phyloP scores from a whole-genome alignment of 2,888 invertebrate genomes.

The Blera fallax region DNA sequence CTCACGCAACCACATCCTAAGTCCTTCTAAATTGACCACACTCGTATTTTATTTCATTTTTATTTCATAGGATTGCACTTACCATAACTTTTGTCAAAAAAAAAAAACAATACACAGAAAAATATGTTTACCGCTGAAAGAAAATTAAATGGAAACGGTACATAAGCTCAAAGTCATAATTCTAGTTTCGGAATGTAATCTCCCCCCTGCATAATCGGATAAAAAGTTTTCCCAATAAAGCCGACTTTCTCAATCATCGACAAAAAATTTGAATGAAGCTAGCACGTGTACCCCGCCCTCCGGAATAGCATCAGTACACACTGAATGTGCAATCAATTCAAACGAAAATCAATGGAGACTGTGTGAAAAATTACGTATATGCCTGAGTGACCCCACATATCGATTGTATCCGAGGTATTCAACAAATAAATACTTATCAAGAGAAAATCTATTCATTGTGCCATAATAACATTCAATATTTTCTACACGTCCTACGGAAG shows the following conservation, averaged over 20 bases:
- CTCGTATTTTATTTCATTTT: slow-evolving; percentile 9
- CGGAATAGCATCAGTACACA: not conserved
- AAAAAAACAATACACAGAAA: not conserved
- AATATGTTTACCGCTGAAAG: not conserved
- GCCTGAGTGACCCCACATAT: slow-evolving; percentile 22
- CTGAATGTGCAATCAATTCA: not conserved
- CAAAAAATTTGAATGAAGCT: not conserved
- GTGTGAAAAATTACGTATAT: slow-evolving; percentile 20
- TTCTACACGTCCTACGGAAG: slow-evolving; percentile 32
- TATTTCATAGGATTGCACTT: slow-evolving; percentile 2
- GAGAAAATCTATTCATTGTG: slow-evolving; percentile 28
- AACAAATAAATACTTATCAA: slow-evolving; percentile 22
- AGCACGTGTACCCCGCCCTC: not conserved
- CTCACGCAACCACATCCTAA: not conserved
- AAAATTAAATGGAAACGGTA: not conserved
- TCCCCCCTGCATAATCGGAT: slow-evolving; percentile 13
- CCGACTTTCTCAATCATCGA: not conserved
- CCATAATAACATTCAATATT: slow-evolving; percentile 43
- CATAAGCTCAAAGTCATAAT: not conserved
- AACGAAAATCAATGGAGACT: not conserved
- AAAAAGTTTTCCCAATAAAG: slow-evolving; percentile 5
- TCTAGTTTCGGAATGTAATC: slow-evolving; percentile 34
- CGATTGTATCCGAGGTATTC: slow-evolving; percentile 1
- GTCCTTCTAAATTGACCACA: not conserved
- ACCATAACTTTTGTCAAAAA: not conserved